Evolutionary conservation across 2,113 vertebrate species (phyloP).

Genomic region (Oostethus manadensis): DNA sequence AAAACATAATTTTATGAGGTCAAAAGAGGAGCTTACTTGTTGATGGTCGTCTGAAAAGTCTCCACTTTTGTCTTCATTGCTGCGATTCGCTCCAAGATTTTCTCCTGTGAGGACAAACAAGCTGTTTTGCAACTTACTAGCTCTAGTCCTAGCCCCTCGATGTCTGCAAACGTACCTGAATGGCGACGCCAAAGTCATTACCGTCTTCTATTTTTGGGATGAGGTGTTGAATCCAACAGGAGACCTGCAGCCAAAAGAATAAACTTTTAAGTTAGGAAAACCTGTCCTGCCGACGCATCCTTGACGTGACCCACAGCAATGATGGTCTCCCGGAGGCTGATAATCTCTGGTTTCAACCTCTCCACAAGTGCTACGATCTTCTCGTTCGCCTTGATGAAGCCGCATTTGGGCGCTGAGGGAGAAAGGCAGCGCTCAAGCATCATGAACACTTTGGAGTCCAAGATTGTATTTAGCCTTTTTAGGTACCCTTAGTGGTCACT

Average conservation of each 20-base stretch:
- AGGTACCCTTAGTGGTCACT: too few species aligned
- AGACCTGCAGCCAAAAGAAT: conserved; percentile 58
- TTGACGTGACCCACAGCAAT: conserved; percentile 68
- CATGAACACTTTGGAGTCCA: not conserved
- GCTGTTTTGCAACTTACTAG: not conserved
- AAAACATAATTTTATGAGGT: not conserved
- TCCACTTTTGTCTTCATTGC: conserved; percentile 86
- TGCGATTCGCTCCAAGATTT: conserved; percentile 81
- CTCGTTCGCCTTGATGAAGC: conserved; percentile 82
- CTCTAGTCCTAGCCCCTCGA: not conserved
- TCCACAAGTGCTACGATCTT: conserved; percentile 70
- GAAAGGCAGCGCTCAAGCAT: not conserved
- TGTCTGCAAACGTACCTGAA: conserved; percentile 71
- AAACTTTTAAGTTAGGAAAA: not conserved
- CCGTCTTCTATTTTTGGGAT: conserved; percentile 90
- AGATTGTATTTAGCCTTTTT: too few species aligned
- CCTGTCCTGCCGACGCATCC: too few species aligned
- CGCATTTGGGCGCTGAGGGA: conserved; percentile 78
- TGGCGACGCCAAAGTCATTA: conserved; percentile 87
- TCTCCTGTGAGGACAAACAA: conserved; percentile 71
- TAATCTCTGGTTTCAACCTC: conserved; percentile 80
- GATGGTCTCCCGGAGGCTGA: conserved; percentile 77
- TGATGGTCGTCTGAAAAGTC: conserved; percentile 72
- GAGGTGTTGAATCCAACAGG: conserved; percentile 83
- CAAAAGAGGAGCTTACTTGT: conserved; percentile 42